A percentile compares a stretch with the other conserved stretches of the same genome.
Evolutionary conservation across 2,888 invertebrate genomes (phyloP).

Genomic region (Microctonus aethiopoides): DNA sequence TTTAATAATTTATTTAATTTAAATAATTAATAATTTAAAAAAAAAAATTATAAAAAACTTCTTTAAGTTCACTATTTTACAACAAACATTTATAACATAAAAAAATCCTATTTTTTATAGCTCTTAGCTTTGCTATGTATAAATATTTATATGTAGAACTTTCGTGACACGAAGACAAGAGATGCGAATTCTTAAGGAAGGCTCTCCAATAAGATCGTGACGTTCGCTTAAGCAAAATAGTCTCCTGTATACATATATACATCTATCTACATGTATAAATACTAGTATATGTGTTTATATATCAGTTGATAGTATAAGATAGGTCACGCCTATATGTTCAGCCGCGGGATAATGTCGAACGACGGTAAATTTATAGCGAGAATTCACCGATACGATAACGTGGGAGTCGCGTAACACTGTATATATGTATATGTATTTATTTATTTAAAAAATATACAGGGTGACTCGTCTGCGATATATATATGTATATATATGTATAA

Average conservation of each 20-base stretch:
- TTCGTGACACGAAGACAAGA: slow-evolving; percentile 13
- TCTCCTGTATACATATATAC: slow-evolving; percentile 9
- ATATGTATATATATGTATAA: too few relatives aligned
- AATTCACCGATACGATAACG: slow-evolving; percentile 53
- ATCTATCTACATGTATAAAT: background rate
- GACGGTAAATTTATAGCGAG: slow-evolving; percentile 57
- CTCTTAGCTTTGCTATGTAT: too few relatives aligned
- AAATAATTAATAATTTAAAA: too few relatives aligned
- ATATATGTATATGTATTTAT: slow-evolving; percentile 9
- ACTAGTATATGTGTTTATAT: background rate
- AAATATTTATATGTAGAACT: slow-evolving; percentile 3
- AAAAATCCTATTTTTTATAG: too few relatives aligned
- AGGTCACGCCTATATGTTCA: slow-evolving; percentile 55
- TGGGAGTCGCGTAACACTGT: slow-evolving; percentile 52
- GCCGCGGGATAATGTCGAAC: slow-evolving; percentile 61
- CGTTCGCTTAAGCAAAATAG: slow-evolving; percentile 41
- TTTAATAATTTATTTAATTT: too few relatives aligned
- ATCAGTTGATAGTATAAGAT: slow-evolving; percentile 45
- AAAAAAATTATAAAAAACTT: too few relatives aligned
- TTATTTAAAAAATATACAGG: background rate
- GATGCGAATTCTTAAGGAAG: slow-evolving; percentile 16
- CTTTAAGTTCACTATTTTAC: too few relatives aligned
- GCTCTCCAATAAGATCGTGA: slow-evolving; percentile 33
- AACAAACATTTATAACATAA: too few relatives aligned
- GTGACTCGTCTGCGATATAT: slow-evolving; percentile 36